Evolutionary conservation across 2,888 invertebrate genomes (phyloP).

Genomic region (Tetropium fuscum): DNA sequence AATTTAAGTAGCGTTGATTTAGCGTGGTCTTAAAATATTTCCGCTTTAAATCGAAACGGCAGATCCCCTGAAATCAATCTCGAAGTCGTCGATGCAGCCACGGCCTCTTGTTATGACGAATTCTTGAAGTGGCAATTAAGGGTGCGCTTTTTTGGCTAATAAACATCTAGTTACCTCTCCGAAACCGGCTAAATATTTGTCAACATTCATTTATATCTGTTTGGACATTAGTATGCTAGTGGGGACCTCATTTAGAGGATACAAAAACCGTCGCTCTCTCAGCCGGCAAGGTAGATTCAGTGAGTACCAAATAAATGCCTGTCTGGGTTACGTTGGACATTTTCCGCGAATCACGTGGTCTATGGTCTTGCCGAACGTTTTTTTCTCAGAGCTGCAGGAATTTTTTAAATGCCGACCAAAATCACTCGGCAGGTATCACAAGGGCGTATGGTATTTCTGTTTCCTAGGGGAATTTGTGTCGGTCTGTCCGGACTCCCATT

Average conservation of each 20-base stretch:
- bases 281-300: conserved; percentile 35
- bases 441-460: conserved; percentile 10
- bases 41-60: too few relatives aligned
- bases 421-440: conserved; percentile 7
- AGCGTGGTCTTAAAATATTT: too few relatives aligned
- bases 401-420: conserved; percentile 45
- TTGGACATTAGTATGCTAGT: conserved; percentile 55
- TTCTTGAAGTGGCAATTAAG: conserved; percentile 49
- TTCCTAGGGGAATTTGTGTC: conserved; percentile 1
- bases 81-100: background rate
- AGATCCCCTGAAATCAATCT: conserved; percentile 1
- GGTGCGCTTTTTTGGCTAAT: conserved; percentile 47
- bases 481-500: too few relatives aligned
- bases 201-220: conserved; percentile 52
- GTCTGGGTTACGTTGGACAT: conserved; percentile 53
- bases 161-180: conserved; percentile 51
- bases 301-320: conserved; percentile 49
- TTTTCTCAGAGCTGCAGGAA: conserved; percentile 41
- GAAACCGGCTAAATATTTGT: conserved; percentile 56
- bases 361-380: conserved; percentile 50
- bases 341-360: conserved; percentile 57
- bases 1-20: too few relatives aligned
- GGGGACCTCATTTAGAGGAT: conserved; percentile 47
- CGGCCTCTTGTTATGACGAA: conserved; percentile 44
- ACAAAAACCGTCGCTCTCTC: conserved; percentile 45